Evolutionary conservation across 2,797 vertebrate species (phyloP), one percentile per base, ranked within the genome.

Genomic region (Amniataba percoides): DNA sequence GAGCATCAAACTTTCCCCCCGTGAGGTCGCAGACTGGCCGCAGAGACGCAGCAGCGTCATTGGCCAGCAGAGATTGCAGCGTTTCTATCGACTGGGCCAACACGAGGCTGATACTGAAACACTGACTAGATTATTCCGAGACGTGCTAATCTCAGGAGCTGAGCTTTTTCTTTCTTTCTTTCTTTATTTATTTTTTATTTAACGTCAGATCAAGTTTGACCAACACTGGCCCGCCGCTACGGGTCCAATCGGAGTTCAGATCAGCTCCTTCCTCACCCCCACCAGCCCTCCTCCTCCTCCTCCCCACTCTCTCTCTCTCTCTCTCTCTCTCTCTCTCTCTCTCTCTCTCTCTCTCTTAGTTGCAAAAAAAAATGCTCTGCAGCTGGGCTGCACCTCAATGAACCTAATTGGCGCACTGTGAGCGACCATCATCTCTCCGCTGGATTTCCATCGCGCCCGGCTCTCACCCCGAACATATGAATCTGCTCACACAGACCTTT

Each of bases 171-270:
- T 2, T 31, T 31, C 5, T 31, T 31, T 31, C 3, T 31, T 31
- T 31, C 3, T 31, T 31, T 31, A 0, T 31, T 31, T 31, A 5
- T 90, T 91, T 95, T 93, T 84, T 90, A 95, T 95, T 94, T 92
- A 93, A 95, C 94, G 94, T 96, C 95, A 95, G 91, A 94, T 95
- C 95, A 97, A 97, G 95, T 97, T 97, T 94, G 95, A 95, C 96
- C 96, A 95, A 95, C 96, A 95, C 89, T 92, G 94, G 94, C 92
- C 93, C 92, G 95, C 93, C 87, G 92, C 92, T 88, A 94, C 94
- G 90, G 94, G 94, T 95, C 96, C 96, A 95, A 96, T 96, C 93
- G 95, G 95, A 96, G 94, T 93, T 92, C 86, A 91, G 89, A 94
- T 94, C 93, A 77, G 92, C 92, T 79, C 85, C 88, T 76, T 88